Evolutionary conservation across 2,113 vertebrate genomes (phyloP).

Genomic region (Oncorhynchus mykiss): DNA sequence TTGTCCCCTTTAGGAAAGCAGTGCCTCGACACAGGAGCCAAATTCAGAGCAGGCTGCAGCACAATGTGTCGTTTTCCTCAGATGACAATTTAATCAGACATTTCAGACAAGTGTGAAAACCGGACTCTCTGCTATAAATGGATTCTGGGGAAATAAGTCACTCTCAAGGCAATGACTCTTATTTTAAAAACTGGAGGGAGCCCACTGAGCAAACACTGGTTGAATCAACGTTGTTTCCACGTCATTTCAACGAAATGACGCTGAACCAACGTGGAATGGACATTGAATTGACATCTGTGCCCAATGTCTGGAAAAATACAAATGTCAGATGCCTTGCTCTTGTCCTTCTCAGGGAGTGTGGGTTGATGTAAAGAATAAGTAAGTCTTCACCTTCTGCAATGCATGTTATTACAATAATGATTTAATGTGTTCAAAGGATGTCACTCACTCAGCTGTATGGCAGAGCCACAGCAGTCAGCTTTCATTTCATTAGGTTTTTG

Average conservation of each 20-base stretch:
- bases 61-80: background rate
- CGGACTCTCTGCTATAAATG: conserved; percentile 9
- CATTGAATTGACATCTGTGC: too few relatives aligned
- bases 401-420: conserved; percentile 1
- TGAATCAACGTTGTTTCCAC: too few relatives aligned
- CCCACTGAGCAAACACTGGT: too few relatives aligned
- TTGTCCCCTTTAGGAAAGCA: background rate
- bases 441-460: background rate
- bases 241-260: too few relatives aligned
- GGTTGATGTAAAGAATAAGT: background rate
- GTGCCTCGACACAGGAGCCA: background rate
- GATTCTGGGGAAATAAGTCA: conserved; percentile 11
- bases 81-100: conserved; percentile 28
- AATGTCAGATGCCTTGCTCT: background rate
- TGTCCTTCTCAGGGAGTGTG: background rate
- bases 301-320: too few relatives aligned
- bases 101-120: conserved; percentile 25
- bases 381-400: background rate
- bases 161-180: background rate
- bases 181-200: background rate
- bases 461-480: background rate
- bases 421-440: background rate
- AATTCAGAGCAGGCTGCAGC: background rate
- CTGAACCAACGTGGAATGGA: too few relatives aligned
- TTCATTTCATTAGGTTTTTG: conserved; percentile 21